phyloP scores from a whole-genome alignment of 2,888 invertebrate genomes.

The Ypsolopha sequella region DNA sequence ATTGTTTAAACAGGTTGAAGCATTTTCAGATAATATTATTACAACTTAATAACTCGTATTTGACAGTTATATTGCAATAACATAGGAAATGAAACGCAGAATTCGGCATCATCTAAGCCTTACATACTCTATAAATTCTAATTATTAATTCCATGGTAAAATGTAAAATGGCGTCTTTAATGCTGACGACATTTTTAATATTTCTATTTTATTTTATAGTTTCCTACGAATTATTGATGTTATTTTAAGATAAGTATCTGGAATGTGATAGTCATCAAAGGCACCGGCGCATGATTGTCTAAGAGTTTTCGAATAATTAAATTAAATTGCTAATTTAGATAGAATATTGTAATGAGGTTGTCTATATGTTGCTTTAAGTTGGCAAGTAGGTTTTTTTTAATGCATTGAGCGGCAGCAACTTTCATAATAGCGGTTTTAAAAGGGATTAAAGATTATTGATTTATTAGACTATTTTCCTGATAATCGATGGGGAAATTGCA shows the following conservation, averaged over 20 bases:
- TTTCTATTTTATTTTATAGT: slow-evolving; percentile 8
- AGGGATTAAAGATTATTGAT: too few species aligned
- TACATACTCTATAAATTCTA: background rate
- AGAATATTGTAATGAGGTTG: background rate
- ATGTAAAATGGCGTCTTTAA: background rate
- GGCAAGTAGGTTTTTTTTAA: too few species aligned
- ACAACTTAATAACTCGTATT: too few species aligned
- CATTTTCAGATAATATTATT: too few species aligned
- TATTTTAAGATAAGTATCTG: background rate
- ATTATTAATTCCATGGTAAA: background rate
- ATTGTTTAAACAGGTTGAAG: too few species aligned
- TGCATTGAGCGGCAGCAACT: too few species aligned
- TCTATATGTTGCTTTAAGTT: background rate
- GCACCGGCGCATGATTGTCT: slow-evolving; percentile 6
- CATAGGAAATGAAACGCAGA: background rate
- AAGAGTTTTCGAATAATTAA: background rate
- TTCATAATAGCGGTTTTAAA: too few species aligned
- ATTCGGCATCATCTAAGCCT: background rate
- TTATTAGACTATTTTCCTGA: too few species aligned
- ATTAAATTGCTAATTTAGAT: slow-evolving; percentile 1
- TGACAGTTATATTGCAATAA: too few species aligned
- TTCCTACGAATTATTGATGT: slow-evolving; percentile 5
- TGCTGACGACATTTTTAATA: slow-evolving; percentile 6
- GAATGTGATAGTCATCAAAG: slow-evolving; percentile 6
- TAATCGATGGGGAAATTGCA: too few species aligned